phyloP scores from a whole-genome alignment of 2,113 vertebrate genomes.

The Alexandromys fortis region DNA sequence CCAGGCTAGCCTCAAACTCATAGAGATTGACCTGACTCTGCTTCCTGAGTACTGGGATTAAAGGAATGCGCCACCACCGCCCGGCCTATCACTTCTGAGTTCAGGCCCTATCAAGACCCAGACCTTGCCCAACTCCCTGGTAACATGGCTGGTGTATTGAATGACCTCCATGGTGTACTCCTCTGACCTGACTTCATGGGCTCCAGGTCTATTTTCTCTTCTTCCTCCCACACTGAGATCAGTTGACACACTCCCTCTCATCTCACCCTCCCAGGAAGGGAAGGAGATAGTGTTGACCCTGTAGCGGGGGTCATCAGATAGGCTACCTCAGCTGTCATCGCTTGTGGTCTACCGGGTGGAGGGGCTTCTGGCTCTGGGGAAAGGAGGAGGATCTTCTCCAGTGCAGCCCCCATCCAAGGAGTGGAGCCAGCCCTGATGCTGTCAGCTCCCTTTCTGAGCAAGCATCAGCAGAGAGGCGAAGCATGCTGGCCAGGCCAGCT shows the following conservation, averaged over 20 bases:
- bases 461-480: constrained; percentile 12
- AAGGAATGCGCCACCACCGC: too few species aligned
- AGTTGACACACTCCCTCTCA: not conserved
- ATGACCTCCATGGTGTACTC: accelerated
- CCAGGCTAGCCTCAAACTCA: too few species aligned
- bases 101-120: not conserved
- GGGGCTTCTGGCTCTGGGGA: constrained; percentile 41
- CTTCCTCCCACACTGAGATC: not conserved
- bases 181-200: not conserved
- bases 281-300: not conserved
- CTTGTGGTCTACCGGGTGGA: not conserved
- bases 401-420: not conserved
- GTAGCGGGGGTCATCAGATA: not conserved
- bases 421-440: constrained; percentile 42
- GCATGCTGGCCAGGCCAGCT: constrained; percentile 48
- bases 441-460: constrained; percentile 76
- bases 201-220: not conserved
- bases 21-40: too few species aligned
- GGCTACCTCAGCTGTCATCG: not conserved
- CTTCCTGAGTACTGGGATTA: too few species aligned
- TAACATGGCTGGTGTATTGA: accelerated
- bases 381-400: not conserved
- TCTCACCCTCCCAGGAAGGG: not conserved
- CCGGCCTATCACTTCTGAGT: not conserved
- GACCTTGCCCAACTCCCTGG: not conserved